phyloP scores from a whole-genome alignment of 2,113 vertebrate genomes.

The Eulemur macaco region DNA sequence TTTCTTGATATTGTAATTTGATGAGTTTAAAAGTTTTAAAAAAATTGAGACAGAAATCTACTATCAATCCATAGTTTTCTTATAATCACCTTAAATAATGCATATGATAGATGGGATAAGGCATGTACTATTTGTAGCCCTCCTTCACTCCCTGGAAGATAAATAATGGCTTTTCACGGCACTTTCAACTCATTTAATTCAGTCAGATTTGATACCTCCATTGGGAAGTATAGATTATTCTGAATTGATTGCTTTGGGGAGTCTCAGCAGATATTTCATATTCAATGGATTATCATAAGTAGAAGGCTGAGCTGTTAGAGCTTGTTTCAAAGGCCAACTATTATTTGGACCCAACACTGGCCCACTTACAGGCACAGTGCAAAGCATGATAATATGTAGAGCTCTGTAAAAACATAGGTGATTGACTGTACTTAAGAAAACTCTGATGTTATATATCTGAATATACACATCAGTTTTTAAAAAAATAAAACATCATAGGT shows the following conservation, averaged over 20 bases:
- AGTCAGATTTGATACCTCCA: conserved; percentile 19
- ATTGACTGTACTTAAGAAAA: background rate
- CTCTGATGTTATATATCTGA: background rate
- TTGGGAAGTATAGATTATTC: conserved; percentile 30
- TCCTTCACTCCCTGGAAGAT: background rate
- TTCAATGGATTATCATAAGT: conserved; percentile 19
- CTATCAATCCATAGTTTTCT: background rate
- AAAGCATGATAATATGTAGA: background rate
- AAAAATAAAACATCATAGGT: background rate
- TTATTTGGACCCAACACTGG: background rate
- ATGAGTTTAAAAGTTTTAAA: background rate
- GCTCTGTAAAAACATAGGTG: background rate
- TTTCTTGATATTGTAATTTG: background rate
- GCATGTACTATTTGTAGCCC: background rate
- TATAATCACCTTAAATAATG: background rate
- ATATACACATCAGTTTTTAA: background rate
- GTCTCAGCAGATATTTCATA: conserved; percentile 49
- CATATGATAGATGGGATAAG: background rate
- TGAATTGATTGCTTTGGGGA: conserved; percentile 37
- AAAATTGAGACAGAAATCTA: background rate
- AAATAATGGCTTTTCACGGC: conserved; percentile 40
- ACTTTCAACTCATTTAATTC: conserved; percentile 12
- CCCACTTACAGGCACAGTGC: background rate
- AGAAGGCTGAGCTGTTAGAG: background rate
- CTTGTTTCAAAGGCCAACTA: background rate